phyloP scores from a whole-genome alignment of 2,888 invertebrate species.

The Watsonalla cultraria region DNA sequence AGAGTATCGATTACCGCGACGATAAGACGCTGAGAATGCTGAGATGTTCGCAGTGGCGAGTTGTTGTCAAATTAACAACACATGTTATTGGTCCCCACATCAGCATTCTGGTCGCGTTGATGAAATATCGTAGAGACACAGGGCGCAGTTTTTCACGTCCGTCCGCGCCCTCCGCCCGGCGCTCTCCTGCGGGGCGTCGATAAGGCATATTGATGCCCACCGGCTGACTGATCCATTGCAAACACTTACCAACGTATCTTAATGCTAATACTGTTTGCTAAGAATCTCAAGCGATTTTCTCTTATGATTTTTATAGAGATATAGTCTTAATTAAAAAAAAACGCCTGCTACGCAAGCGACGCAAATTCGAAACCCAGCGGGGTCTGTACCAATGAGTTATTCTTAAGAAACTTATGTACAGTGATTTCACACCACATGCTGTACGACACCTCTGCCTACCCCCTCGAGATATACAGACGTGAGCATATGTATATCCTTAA shows the following conservation, averaged over 20 bases:
- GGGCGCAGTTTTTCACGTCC: constrained; percentile 20
- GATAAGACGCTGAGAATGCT: no score
- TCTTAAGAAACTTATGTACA: no score
- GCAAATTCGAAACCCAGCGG: no score
- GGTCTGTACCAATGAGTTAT: no score
- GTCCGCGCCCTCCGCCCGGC: not conserved
- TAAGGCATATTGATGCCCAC: constrained; percentile 44
- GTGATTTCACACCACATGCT: no score
- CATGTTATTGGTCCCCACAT: constrained; percentile 4
- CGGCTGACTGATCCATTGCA: constrained; percentile 35
- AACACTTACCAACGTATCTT: constrained; percentile 23
- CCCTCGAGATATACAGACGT: no score
- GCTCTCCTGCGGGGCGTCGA: constrained; percentile 23
- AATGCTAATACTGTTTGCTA: constrained; percentile 27
- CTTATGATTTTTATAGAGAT: not conserved
- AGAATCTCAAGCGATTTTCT: not conserved
- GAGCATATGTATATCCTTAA: no score
- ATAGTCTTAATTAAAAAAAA: not conserved
- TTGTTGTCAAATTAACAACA: not conserved
- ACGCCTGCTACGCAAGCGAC: no score
- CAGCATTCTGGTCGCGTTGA: constrained; percentile 9
- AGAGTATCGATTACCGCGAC: no score
- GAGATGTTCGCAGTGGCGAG: not conserved
- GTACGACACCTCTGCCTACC: no score
- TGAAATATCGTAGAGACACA: constrained; percentile 23